Percentiles rank a stretch among this genome's conserved stretches.
phyloP scores from a whole-genome alignment of 2,113 vertebrate genomes.

The Oophaga pumilio region DNA sequence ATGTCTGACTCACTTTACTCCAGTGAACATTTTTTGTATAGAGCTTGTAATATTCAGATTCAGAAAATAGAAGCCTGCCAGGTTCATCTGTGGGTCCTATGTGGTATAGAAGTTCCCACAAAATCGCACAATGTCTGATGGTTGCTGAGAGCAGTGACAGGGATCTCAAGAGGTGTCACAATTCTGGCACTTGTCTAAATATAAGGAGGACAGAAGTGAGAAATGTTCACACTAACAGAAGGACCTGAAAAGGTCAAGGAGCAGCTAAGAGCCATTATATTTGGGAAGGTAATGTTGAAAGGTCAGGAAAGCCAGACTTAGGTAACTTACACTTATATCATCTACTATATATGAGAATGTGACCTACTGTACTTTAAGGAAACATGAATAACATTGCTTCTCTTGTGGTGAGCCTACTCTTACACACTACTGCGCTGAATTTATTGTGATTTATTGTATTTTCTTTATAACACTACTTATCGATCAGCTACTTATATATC shows the following conservation, averaged over 20 bases:
- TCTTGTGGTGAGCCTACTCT: no score
- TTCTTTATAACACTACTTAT: no score
- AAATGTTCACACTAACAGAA: conserved; percentile 30
- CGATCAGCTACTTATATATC: no score
- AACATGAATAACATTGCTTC: neutral
- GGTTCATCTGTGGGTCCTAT: neutral
- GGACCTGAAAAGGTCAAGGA: conserved; percentile 42
- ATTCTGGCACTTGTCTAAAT: conserved; percentile 52
- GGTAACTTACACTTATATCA: neutral
- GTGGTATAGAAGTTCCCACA: conserved; percentile 35
- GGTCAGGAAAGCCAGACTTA: neutral
- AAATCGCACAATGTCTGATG: neutral
- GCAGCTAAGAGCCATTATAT: conserved; percentile 16
- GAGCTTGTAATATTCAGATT: neutral
- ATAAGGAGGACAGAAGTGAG: conserved; percentile 42
- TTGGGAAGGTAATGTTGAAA: conserved; percentile 19
- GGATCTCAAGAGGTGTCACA: conserved; percentile 34
- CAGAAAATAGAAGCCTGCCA: neutral
- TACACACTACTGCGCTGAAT: no score
- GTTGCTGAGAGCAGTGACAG: neutral
- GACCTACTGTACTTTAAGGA: neutral
- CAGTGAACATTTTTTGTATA: neutral
- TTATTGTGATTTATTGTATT: no score
- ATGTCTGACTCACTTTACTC: neutral
- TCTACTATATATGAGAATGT: neutral